Evolutionary conservation across 2,888 invertebrate genomes (phyloP), one percentile per base, ranked within the genome.

Genomic region (Ethmia dodecea): DNA sequence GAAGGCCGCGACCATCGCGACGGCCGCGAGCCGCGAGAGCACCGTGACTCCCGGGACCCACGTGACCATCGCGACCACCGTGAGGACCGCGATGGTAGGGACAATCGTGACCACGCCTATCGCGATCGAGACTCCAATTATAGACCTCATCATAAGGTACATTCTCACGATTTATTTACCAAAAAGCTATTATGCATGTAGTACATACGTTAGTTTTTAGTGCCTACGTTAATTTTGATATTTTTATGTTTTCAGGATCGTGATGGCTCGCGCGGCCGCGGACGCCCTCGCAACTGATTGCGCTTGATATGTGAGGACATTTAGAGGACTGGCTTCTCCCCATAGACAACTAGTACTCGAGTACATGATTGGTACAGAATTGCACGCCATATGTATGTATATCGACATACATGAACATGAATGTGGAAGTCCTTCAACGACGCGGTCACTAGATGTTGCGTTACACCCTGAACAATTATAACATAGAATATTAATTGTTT

Each of bases 271-370:
- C 83, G 86, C 29, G 84, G 84, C 31, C 84, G 84, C 39, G 84
- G 86, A 15, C 81, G 86, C 47, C 72, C 70, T 47, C 81, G 86
- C 51, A 84, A 84, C 59, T 83, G 69, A 80, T 66, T 58, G 59
- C 58, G 52, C 47, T 52, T 58, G 57, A 46, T 62, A 52, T 60
- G 72, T 58, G 70, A 71, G 64, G 59, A 54, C 60, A 60, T 62
- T 69, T 56, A 64, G 72, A 78, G 81, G 81, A 75, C 79, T 79
- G 71, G 78, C 84, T 86, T 84, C 86, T 86, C 86, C 71, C 84
- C 86, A 84, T 84, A 81, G 81, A 81, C 75, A 65, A 78, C 79
- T 81, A 79, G 81, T 76, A 75, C 72, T 76, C 69, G 66, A 72
- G 57, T 65, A 57, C 73, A 57, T 54, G 61, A 77, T 84, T 83